These are phyloP conservation scores for Monarcha castaneiventris DNA, from an alignment of 2,113 vertebrate species.

Conservation along the genomic window DNA sequence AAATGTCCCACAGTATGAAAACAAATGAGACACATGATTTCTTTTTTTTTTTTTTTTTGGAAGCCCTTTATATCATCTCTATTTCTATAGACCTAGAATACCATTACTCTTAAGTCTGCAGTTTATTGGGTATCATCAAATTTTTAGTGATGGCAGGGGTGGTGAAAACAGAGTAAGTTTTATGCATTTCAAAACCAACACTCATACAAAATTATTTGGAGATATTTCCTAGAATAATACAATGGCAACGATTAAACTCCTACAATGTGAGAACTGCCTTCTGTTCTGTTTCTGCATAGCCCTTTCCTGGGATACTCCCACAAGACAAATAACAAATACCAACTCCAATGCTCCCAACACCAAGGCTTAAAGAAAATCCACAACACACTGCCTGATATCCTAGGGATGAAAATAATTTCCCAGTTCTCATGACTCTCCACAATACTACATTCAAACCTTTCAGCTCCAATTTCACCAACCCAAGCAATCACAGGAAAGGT, in stretches of 20 bases:
- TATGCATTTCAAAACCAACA: not conserved
- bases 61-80: not conserved
- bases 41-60: not conserved
- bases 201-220: not conserved
- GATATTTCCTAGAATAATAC: not conserved
- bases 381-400: not conserved
- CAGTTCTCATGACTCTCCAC: not conserved
- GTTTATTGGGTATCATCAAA: not conserved
- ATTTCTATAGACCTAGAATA: not conserved
- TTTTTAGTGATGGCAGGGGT: not conserved
- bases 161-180: not conserved
- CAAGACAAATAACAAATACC: not conserved
- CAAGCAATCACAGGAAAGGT: not conserved
- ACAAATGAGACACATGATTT: not conserved
- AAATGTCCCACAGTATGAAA: not conserved
- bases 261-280: not conserved
- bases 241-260: not conserved
- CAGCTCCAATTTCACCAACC: not conserved
- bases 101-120: not conserved
- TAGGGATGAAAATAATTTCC: not conserved
- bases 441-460: not conserved
- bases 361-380: not conserved
- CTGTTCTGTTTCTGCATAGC: not conserved
- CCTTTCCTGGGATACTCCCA: not conserved
- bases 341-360: not conserved